These are phyloP conservation scores for Pseudobourletiella spinata DNA, from an alignment of 1,140 invertebrate species.

Conservation along the genomic window DNA sequence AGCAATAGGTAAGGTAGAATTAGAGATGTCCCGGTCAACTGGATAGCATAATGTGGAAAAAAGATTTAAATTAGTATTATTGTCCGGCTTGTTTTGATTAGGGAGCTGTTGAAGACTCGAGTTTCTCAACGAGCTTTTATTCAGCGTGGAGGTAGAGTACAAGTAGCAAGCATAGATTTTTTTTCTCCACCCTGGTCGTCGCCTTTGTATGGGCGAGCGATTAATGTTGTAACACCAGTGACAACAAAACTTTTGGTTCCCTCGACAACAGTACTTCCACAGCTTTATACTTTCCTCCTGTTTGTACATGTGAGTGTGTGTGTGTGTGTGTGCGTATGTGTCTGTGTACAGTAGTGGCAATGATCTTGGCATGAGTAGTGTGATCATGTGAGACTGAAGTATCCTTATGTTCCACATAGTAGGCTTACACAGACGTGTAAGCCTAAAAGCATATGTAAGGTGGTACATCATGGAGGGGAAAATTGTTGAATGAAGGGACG, in stretches of 20 bases:
- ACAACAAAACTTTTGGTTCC: slow-evolving; percentile 10
- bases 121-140: slow-evolving; percentile 20
- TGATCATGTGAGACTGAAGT: no score
- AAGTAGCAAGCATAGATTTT: slow-evolving; percentile 9
- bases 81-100: slow-evolving; percentile 19
- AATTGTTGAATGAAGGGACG: no score
- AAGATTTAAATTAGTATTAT: slow-evolving; percentile 24
- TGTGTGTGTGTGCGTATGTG: background rate
- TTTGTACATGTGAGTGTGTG: background rate
- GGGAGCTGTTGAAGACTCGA: slow-evolving; percentile 5
- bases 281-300: background rate
- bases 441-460: no score
- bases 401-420: no score
- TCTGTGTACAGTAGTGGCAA: background rate
- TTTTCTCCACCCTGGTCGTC: slow-evolving; percentile 5
- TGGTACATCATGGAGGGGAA: no score
- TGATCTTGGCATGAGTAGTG: background rate
- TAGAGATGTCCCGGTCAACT: no score
- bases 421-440: no score
- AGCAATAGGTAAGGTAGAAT: no score
- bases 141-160: slow-evolving; percentile 6
- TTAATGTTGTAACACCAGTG: slow-evolving; percentile 19
- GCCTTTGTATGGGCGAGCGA: slow-evolving; percentile 7
- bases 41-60: no score
- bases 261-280: background rate